Base-by-base conservation (phyloP, 2,113 vertebrate species). In the Cavia aperea region DNA sequence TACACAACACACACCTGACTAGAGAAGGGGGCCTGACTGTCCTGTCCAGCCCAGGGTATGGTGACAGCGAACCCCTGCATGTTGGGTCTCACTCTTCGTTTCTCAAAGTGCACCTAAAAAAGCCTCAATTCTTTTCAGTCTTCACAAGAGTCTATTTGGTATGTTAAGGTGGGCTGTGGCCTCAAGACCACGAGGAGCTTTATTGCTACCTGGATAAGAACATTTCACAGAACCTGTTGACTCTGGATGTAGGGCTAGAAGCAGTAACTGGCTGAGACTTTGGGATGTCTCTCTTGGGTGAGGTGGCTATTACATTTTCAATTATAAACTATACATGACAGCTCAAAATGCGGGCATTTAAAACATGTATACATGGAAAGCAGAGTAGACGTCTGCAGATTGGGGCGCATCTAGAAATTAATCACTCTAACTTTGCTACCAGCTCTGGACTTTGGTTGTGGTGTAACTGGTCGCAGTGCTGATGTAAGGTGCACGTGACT, bases 401-500 rank as follows among this genome's bases (percentile, higher is more conserved):
- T 60, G 5, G 49, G 62, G 19, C 29, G 23, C 15, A 29, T 66
- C 65, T 15, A 63, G 86, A 81, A 89, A 81, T 29, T 63, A 46
- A 49, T 63, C 73, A 54, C 63, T 78, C 46, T 89, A 91, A 56
- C 39, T 92, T n/a, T 56, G 72, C 31, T 65, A 62, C 33, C 6
- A 88, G 81, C 56, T 51, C 46, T 89, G 90, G 65, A 58, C 58
- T 95, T 82, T 77, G 79, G 39, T 86, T 88, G 46, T 75, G 49
- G n/a, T 16, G 39, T 39, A 75, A 43, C 54, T 31, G 75, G 72
- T 33, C 15, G 56, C 31, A 49, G 23, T 65, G 56, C 65, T 81
- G 36, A 12, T 31, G 7, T 29, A 36, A 26, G 68, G 18, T 46
- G 23, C 54, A 63, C 9, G 8, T 70, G 62, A 70, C 36, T 78